phyloP scores from a whole-genome alignment of 2,797 vertebrate genomes.

The Crotalus adamanteus region DNA sequence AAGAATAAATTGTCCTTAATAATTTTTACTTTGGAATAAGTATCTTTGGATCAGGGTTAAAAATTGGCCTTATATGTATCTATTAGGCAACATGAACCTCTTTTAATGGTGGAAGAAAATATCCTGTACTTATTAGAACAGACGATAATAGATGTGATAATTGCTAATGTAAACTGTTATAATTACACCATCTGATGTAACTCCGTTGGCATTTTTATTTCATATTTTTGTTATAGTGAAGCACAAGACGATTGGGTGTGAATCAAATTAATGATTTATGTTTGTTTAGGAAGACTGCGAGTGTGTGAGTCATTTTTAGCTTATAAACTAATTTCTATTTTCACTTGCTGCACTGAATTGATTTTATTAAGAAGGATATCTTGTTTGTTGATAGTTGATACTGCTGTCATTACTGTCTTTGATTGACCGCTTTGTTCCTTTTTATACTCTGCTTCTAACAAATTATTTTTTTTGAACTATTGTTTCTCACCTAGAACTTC shows the following conservation, averaged over 20 bases:
- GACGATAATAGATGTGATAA: neutral
- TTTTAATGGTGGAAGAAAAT: neutral
- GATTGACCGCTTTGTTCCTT: neutral
- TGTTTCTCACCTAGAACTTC: neutral
- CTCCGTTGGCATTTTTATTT: neutral
- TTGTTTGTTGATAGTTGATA: neutral
- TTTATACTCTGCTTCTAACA: neutral
- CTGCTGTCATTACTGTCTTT: neutral
- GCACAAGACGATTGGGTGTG: neutral
- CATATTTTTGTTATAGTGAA: neutral
- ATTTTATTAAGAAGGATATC: neutral
- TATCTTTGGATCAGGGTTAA: neutral
- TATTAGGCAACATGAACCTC: neutral
- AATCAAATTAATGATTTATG: neutral
- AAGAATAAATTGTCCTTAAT: neutral
- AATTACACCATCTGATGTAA: neutral
- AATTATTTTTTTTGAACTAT: neutral
- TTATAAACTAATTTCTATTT: neutral
- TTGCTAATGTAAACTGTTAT: neutral
- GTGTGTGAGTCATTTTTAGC: neutral
- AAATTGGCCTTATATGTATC: neutral
- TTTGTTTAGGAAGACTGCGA: neutral
- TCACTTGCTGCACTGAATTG: neutral
- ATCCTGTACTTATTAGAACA: neutral
- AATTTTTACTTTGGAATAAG: neutral